phyloP scores from a whole-genome alignment of 2,888 invertebrate species.

The Molanna angustata region DNA sequence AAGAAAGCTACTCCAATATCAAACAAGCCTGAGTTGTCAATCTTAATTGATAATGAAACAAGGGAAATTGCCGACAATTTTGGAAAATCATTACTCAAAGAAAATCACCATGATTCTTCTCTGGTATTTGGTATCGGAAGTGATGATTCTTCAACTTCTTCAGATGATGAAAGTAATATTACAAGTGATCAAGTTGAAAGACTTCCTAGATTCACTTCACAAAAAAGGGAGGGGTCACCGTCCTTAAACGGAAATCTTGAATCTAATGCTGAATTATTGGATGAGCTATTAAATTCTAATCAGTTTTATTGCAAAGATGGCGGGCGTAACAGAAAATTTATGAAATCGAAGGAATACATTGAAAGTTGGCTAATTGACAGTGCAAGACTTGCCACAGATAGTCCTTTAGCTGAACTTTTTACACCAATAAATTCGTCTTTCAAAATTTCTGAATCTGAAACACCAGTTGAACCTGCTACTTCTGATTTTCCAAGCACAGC shows the following conservation, averaged over 20 bases:
- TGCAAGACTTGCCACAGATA: constrained; percentile 3
- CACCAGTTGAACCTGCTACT: neutral
- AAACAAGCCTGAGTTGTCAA: constrained; percentile 10
- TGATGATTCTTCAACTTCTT: neutral
- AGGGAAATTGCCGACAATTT: constrained; percentile 10
- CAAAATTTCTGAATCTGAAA: no score
- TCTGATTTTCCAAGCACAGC: neutral
- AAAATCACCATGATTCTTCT: neutral
- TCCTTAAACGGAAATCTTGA: constrained; percentile 40
- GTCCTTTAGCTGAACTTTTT: neutral
- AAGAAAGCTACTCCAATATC: neutral
- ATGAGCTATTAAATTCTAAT: constrained; percentile 1
- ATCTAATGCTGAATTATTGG: constrained; percentile 38
- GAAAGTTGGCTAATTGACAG: constrained; percentile 39
- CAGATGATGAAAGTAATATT: neutral
- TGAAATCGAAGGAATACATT: constrained; percentile 33
- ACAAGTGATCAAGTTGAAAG: neutral
- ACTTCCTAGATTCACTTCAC: neutral
- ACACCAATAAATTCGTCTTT: neutral
- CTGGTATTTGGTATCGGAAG: neutral
- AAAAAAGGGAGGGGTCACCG: no score
- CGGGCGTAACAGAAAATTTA: constrained; percentile 33
- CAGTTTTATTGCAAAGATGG: constrained; percentile 21
- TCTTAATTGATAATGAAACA: constrained; percentile 16
- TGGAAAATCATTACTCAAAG: constrained; percentile 36